These are phyloP conservation scores for Malurus elegans DNA, from an alignment of 2,113 vertebrate species.

Conservation along the genomic window DNA sequence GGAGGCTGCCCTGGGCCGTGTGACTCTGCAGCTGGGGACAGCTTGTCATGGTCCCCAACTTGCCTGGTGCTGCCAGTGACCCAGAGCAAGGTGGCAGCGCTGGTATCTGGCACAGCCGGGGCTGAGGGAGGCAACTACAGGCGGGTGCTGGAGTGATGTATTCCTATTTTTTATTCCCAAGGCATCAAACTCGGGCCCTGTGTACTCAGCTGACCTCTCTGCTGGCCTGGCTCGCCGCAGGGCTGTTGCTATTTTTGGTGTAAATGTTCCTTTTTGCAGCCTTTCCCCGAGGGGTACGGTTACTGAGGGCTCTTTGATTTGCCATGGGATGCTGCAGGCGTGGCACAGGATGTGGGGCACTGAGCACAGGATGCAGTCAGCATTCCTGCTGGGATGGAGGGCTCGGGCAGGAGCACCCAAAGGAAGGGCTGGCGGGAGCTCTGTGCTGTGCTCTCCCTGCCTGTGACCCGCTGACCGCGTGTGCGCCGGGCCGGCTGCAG, in stretches of 20 bases:
- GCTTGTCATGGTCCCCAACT: background rate
- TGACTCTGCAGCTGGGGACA: background rate
- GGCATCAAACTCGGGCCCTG: background rate
- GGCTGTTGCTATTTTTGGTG: background rate
- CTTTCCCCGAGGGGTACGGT: background rate
- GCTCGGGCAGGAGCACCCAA: accelerated
- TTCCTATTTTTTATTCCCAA: background rate
- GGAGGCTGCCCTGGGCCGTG: background rate
- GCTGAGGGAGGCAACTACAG: background rate
- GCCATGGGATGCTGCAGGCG: background rate
- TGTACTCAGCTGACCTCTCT: background rate
- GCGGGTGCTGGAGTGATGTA: background rate
- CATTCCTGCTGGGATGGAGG: background rate
- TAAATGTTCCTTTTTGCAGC: background rate
- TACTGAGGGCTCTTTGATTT: accelerated
- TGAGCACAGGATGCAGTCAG: background rate
- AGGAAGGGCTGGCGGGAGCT: background rate
- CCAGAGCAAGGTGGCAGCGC: background rate
- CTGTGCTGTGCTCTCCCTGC: background rate
- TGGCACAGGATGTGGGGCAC: background rate
- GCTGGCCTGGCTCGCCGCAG: background rate
- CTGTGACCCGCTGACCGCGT: background rate
- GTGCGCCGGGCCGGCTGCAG: accelerated
- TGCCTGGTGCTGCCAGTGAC: accelerated
- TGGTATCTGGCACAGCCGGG: accelerated